phyloP scores from a whole-genome alignment of 2,888 invertebrate species.

The Xanthorhoe designata region DNA sequence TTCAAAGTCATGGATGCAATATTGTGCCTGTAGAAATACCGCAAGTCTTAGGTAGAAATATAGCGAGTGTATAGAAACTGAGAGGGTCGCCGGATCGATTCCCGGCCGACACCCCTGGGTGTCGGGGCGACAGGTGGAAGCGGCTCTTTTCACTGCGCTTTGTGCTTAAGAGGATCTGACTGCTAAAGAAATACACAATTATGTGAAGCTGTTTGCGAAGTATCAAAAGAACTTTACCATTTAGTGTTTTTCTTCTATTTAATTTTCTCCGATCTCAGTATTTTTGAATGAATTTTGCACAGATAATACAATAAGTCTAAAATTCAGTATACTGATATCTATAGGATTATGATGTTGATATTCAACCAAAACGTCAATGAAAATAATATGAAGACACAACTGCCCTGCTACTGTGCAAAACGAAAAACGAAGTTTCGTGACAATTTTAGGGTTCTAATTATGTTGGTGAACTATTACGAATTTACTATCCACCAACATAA shows the following conservation, averaged over 20 bases:
- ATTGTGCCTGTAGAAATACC: not conserved
- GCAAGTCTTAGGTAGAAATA: not conserved
- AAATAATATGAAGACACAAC: no score
- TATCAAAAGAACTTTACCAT: not conserved
- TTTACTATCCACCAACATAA: no score
- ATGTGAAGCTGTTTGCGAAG: slow-evolving; percentile 4
- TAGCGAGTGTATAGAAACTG: slow-evolving; percentile 3
- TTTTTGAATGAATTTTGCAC: no score
- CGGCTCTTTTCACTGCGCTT: slow-evolving; percentile 36
- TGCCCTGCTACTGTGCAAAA: no score
- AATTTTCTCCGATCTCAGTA: not conserved
- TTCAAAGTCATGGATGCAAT: no score
- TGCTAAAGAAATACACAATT: slow-evolving; percentile 23
- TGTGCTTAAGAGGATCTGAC: slow-evolving; percentile 31
- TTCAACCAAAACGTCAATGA: no score
- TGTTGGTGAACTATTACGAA: no score
- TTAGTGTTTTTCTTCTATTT: not conserved
- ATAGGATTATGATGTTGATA: no score
- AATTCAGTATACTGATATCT: no score
- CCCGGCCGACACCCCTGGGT: slow-evolving; percentile 43
- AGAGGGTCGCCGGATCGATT: slow-evolving; percentile 50
- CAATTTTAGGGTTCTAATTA: no score
- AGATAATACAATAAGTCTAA: no score
- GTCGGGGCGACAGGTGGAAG: slow-evolving; percentile 55
- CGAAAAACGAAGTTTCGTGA: no score